phyloP scores from a whole-genome alignment of 2,113 vertebrate genomes.

The Rhabdomys dilectus region DNA sequence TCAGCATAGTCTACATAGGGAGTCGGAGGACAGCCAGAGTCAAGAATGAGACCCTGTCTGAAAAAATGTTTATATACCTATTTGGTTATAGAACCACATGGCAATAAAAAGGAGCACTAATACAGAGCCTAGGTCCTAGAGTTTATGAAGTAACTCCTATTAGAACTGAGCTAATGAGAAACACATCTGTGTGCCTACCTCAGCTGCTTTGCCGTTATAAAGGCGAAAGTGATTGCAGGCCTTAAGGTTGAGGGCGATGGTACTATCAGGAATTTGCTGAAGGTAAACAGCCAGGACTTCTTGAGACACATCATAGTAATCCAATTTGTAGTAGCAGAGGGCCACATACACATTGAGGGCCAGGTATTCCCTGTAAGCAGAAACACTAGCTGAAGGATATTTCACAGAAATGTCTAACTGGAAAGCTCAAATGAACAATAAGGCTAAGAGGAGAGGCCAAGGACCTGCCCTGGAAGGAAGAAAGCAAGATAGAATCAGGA shows the following conservation, averaged over 20 bases:
- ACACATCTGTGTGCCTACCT: constrained; percentile 88
- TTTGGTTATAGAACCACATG: constrained; percentile 38
- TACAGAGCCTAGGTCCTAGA: background rate
- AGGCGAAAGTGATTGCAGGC: constrained; percentile 98
- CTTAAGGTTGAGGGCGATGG: constrained; percentile 98
- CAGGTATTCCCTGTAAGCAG: constrained; percentile 91
- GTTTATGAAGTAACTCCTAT: constrained; percentile 12
- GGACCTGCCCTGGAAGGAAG: constrained; percentile 47
- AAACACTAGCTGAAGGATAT: constrained; percentile 51
- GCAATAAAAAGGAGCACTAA: constrained; percentile 29
- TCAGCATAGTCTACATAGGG: background rate
- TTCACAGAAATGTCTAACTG: background rate
- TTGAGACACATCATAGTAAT: constrained; percentile 98
- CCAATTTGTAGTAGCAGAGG: constrained; percentile 98
- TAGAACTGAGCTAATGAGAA: constrained; percentile 58
- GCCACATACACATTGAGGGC: constrained; percentile 98
- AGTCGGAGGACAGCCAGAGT: background rate
- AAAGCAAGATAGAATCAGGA: background rate
- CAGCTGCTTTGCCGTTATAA: constrained; percentile 97
- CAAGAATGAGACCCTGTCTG: background rate
- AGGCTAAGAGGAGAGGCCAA: background rate
- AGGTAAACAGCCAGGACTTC: constrained; percentile 97
- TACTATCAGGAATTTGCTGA: constrained; percentile 97
- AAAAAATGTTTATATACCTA: constrained; percentile 1
- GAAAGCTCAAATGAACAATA: background rate